These are phyloP conservation scores for Magallana gigas DNA, from an alignment of 1,140 invertebrate species.

Conservation along the genomic window DNA sequence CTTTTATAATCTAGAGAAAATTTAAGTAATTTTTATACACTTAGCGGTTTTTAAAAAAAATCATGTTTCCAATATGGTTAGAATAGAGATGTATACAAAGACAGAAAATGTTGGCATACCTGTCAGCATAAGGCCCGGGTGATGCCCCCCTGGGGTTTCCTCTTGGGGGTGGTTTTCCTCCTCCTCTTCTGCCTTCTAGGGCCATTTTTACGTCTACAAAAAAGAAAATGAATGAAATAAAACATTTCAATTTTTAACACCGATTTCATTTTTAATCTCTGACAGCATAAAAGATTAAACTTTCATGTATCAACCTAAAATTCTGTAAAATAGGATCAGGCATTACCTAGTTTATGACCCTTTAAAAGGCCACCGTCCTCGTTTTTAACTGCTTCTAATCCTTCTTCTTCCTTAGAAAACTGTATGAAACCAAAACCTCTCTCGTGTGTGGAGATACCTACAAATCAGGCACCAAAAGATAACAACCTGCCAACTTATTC, in stretches of 20 bases:
- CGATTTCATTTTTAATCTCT: too few relatives aligned
- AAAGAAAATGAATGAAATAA: slow-evolving; percentile 8
- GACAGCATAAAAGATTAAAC: background rate
- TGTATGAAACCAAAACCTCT: slow-evolving; percentile 92
- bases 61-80: too few relatives aligned
- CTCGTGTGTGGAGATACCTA: slow-evolving; percentile 77
- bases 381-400: slow-evolving; percentile 85
- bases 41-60: too few relatives aligned
- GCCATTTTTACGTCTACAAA: slow-evolving; percentile 82
- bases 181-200: slow-evolving; percentile 78
- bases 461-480: slow-evolving; percentile 43
- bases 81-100: too few relatives aligned
- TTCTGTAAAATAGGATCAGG: background rate
- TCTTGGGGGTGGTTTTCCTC: slow-evolving; percentile 23
- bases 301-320: slow-evolving; percentile 6
- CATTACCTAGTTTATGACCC: slow-evolving; percentile 84
- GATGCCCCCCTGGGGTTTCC: background rate
- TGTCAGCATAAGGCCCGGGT: background rate
- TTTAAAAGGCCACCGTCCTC: slow-evolving; percentile 86
- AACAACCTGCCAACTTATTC: too few relatives aligned
- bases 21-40: too few relatives aligned
- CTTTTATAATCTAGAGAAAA: too few relatives aligned
- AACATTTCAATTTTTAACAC: background rate
- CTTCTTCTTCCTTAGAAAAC: slow-evolving; percentile 87
- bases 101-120: background rate